Evolutionary conservation across 2,797 vertebrate genomes (phyloP).

Genomic region (Leptatherina wallacei): DNA sequence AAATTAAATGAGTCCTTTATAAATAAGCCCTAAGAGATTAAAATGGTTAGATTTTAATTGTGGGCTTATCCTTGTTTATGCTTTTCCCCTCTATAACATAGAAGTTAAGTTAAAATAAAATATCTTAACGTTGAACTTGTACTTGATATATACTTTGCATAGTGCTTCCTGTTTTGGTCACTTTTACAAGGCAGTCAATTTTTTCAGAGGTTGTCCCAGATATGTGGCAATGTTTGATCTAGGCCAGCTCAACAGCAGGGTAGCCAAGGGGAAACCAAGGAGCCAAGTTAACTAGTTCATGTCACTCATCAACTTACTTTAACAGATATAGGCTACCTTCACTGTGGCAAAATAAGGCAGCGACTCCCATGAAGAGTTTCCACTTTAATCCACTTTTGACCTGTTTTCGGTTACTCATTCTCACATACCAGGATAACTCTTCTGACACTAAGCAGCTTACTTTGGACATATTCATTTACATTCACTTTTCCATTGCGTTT

Average conservation of each 20-base stretch:
- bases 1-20: neutral
- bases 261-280: conserved; percentile 73
- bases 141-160: neutral
- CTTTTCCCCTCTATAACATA: neutral
- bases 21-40: neutral
- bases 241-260: conserved; percentile 74
- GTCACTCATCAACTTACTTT: conserved; percentile 71
- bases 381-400: conserved; percentile 44
- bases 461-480: conserved; percentile 34
- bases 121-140: neutral
- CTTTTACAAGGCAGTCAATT: conserved; percentile 34
- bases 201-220: conserved; percentile 70
- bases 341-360: conserved; percentile 16
- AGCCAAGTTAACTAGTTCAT: conserved; percentile 79
- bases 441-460: conserved; percentile 63
- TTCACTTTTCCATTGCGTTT: conserved; percentile 49
- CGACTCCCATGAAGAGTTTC: conserved; percentile 32
- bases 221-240: conserved; percentile 71
- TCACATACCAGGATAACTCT: conserved; percentile 39
- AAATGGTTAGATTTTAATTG: conserved; percentile 1
- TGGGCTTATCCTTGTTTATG: neutral
- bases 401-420: conserved; percentile 51
- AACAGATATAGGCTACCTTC: conserved; percentile 57
- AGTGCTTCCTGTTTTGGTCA: conserved; percentile 45
- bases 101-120: neutral